Evolutionary conservation across 2,113 vertebrate genomes (phyloP), one percentile per base, ranked within the genome.

Genomic region (Sigmodon hispidus): DNA sequence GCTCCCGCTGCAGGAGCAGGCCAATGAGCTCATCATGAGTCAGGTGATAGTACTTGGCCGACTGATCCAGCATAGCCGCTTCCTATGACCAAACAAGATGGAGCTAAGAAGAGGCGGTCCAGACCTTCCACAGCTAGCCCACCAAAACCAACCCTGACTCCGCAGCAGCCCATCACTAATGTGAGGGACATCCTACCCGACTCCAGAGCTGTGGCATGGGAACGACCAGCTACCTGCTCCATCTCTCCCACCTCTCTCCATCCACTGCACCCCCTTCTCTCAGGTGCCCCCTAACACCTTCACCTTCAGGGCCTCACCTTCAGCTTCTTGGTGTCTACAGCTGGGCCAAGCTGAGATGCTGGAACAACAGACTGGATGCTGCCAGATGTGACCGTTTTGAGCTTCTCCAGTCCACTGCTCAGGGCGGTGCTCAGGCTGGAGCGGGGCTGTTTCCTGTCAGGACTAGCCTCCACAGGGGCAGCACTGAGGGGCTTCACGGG

Each of bases 31-130:
- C 99, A 0, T 99, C 99, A 2, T 99, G 99, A 45, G 98, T 99
- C 98, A 99, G 98, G 98, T 99, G 99, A 90, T 99, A 99, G 97
- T 99, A 99, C 43, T 98, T 99, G 96, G 99, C 99, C 0, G 99
- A 99, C 52, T 98, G 99, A 97, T 99, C 99, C 9, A 17, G 97
- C n/a, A 34, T 0, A 0, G 94, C 40, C 1, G 98, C 89, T 31
- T 98, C 98, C 99, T 99, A 96, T 5, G 36, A 26, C 90, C 97
- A 59, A n/a, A 97, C 16, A 4, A 81, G 48, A 96, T 29, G 29
- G 55, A 3, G 67, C 50, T 97, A 75, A 95, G 69, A 75, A 55
- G 22, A 45, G 21, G 3, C 40, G n/a, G 8, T 69, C 83, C 81
- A 34, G 61, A 50, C n/a, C 59, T 2, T 16, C 50, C 16, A 31